These are phyloP conservation scores for Lucilia cuprina DNA, from an alignment of 1,140 invertebrate genomes.

Conservation along the genomic window DNA sequence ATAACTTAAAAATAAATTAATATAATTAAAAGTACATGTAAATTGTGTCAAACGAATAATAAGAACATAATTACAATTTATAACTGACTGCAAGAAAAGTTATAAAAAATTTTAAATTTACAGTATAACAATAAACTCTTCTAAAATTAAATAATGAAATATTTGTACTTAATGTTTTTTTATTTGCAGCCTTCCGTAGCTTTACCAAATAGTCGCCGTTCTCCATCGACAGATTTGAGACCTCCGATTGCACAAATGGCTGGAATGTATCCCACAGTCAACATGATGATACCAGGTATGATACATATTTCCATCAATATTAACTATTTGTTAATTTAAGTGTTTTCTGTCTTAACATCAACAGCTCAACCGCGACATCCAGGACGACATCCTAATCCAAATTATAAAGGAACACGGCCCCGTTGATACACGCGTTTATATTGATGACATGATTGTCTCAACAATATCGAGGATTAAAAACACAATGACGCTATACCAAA, in stretches of 20 bases:
- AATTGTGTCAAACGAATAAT: too few relatives aligned
- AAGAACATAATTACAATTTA: too few relatives aligned
- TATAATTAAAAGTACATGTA: too few relatives aligned
- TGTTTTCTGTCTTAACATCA: conserved; percentile 3
- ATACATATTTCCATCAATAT: not conserved
- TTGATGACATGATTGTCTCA: conserved; percentile 19
- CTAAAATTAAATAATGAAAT: too few relatives aligned
- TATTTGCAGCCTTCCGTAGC: conserved; percentile 54
- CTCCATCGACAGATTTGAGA: conserved; percentile 58
- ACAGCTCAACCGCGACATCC: conserved; percentile 57
- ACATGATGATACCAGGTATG: conserved; percentile 62
- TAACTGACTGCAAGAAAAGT: too few relatives aligned
- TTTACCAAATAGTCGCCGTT: conserved; percentile 61
- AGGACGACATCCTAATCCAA: conserved; percentile 60
- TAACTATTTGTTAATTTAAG: not conserved
- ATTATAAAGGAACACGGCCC: conserved; percentile 60
- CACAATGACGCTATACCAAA: conserved; percentile 45
- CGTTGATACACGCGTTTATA: conserved; percentile 29
- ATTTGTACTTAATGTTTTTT: not conserved
- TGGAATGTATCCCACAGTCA: conserved; percentile 59
- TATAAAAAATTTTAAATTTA: too few relatives aligned
- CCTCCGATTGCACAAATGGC: conserved; percentile 59
- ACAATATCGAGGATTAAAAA: conserved; percentile 39
- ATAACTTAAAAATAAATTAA: too few relatives aligned
- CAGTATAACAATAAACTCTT: too few relatives aligned